phyloP scores from a whole-genome alignment of 2,888 invertebrate genomes.

The Digitonthophagus gazella region DNA sequence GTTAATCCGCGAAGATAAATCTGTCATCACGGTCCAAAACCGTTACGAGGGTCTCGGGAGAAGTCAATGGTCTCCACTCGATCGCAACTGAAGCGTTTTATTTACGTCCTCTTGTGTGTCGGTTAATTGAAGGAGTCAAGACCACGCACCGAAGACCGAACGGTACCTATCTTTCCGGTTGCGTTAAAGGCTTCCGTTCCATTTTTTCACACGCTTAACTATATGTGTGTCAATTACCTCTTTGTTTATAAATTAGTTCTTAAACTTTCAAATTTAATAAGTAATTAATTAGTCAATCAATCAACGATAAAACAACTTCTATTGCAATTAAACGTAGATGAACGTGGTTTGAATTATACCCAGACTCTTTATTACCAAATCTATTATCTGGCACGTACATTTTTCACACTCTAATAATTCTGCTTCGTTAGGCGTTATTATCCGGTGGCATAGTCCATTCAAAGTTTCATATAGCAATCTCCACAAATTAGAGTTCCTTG shows the following conservation, averaged over 20 bases:
- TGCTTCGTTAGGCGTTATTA: background rate
- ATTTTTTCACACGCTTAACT: background rate
- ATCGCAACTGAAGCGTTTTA: background rate
- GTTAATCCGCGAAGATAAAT: background rate
- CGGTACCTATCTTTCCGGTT: background rate
- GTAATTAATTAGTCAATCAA: background rate
- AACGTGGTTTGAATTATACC: background rate
- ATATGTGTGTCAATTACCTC: background rate
- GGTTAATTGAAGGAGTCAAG: background rate
- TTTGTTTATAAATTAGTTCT: background rate
- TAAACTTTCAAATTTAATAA: background rate
- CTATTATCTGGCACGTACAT: background rate
- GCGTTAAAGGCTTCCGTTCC: background rate
- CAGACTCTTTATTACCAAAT: background rate
- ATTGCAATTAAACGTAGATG: too few relatives aligned
- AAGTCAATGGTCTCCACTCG: background rate
- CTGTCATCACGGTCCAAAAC: background rate
- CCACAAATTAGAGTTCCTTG: background rate
- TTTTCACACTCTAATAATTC: background rate
- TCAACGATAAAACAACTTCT: background rate
- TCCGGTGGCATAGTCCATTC: background rate
- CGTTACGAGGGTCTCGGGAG: background rate
- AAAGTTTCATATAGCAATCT: background rate
- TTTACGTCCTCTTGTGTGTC: background rate
- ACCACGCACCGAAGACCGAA: background rate